Percentiles rank a stretch among this genome's conserved stretches.
Conservation (phyloP, 2,888 invertebrate species). For the Xanthia icteritia region DNA sequence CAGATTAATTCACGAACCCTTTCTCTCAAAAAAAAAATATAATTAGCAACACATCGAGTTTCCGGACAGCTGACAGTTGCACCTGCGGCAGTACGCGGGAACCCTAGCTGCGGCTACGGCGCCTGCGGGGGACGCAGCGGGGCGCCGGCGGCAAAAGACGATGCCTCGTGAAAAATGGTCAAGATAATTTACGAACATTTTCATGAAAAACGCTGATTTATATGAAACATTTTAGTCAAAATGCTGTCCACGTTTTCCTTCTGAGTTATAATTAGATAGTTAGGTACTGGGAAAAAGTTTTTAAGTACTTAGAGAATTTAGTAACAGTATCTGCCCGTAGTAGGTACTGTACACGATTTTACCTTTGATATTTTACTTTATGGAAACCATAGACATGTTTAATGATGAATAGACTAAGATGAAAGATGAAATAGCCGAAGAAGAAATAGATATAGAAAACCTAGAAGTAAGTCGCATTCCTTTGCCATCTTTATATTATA, state of each 20-base stretch:
- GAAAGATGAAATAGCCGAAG: too few species aligned
- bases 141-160: constrained; percentile 43
- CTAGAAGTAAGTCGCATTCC: not conserved
- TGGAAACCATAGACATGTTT: not conserved
- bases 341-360: not conserved
- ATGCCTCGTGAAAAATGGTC: constrained; percentile 73
- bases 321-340: not conserved
- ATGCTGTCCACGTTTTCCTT: constrained; percentile 21
- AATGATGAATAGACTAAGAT: not conserved
- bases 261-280: constrained; percentile 9
- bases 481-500: not conserved
- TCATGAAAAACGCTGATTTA: constrained; percentile 43
- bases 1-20: constrained; percentile 56
- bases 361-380: not conserved
- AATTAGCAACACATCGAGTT: constrained; percentile 71
- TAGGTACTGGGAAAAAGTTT: not conserved
- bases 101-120: constrained; percentile 46
- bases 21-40: constrained; percentile 68
- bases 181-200: constrained; percentile 58
- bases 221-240: constrained; percentile 20
- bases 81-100: constrained; percentile 76
- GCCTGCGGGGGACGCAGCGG: constrained; percentile 41
- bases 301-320: not conserved
- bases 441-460: not conserved
- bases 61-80: constrained; percentile 84